These are phyloP conservation scores for Tachina lurida DNA, from an alignment of 2,888 invertebrate genomes.

Conservation along the genomic window DNA sequence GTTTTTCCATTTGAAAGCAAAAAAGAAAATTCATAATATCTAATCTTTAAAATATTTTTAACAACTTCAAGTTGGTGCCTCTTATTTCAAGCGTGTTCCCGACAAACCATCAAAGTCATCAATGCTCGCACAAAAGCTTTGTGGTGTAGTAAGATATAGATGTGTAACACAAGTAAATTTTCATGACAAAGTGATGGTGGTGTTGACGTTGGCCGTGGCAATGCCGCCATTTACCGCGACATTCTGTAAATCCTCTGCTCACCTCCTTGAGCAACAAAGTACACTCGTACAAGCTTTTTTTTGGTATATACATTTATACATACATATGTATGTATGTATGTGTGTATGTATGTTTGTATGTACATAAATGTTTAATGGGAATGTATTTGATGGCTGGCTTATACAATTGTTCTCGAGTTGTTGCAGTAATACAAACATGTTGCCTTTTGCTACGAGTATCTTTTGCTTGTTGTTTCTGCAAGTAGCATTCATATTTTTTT, in stretches of 20 bases:
- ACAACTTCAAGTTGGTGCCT: too few species aligned
- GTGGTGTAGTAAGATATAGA: conserved; percentile 12
- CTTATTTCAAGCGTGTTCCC: too few species aligned
- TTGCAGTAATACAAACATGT: conserved; percentile 64
- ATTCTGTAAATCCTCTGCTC: not conserved
- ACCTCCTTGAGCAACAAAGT: not conserved
- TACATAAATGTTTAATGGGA: conserved; percentile 77
- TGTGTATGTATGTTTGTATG: conserved; percentile 7
- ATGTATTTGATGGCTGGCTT: conserved; percentile 81
- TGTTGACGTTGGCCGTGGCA: not conserved
- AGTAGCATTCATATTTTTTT: conserved; percentile 56
- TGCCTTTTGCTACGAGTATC: conserved; percentile 20
- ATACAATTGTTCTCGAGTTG: conserved; percentile 71
- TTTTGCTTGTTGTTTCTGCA: conserved; percentile 43
- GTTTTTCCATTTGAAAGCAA: too few species aligned
- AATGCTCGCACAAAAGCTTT: not conserved
- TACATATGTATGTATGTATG: not conserved
- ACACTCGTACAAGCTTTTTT: conserved; percentile 9
- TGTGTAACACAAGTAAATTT: conserved; percentile 18
- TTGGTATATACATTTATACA: not conserved
- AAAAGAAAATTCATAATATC: too few species aligned
- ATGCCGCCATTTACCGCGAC: conserved; percentile 29
- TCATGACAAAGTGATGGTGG: not conserved
- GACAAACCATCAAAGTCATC: not conserved
- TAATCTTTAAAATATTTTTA: too few species aligned